A percentile compares a stretch with the other conserved stretches of the same genome.
Evolutionary conservation across 1,140 invertebrate species (phyloP).

Genomic region (Hypsibius dujardini): DNA sequence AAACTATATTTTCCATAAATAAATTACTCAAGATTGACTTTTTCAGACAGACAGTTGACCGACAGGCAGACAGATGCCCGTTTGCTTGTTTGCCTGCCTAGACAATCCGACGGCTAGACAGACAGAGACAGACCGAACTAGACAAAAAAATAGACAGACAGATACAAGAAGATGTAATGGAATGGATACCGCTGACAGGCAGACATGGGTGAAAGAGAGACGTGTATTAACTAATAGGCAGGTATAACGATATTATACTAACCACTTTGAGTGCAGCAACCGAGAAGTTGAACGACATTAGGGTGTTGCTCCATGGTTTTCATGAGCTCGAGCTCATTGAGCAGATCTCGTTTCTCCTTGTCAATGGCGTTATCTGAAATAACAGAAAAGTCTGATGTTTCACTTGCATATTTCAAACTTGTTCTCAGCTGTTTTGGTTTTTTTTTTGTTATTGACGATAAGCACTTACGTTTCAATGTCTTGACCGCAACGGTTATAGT

Average conservation of each 20-base stretch:
- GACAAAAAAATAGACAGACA: too few relatives aligned
- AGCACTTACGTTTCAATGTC: slow-evolving; percentile 22
- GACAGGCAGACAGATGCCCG: too few relatives aligned
- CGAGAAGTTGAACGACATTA: slow-evolving; percentile 67
- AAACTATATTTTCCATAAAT: too few relatives aligned
- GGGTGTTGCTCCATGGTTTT: slow-evolving; percentile 50
- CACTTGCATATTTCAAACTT: too few relatives aligned
- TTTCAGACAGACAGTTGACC: too few relatives aligned
- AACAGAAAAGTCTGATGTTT: slow-evolving; percentile 19
- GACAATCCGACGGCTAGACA: too few relatives aligned
- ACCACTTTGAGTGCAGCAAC: slow-evolving; percentile 68
- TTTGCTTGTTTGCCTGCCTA: too few relatives aligned
- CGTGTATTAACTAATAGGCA: not conserved
- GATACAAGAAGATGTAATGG: too few relatives aligned
- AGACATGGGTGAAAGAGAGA: not conserved
- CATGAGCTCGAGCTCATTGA: slow-evolving; percentile 73
- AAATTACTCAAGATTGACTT: too few relatives aligned
- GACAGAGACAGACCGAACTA: too few relatives aligned
- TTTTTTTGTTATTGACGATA: slow-evolving; percentile 19
- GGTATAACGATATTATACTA: slow-evolving; percentile 18
- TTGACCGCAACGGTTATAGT: slow-evolving; percentile 20
- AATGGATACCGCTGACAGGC: not conserved
- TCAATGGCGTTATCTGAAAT: slow-evolving; percentile 61
- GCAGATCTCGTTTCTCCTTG: slow-evolving; percentile 61
- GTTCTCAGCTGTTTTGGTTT: too few relatives aligned